A percentile compares a stretch with the other conserved stretches of the same genome.
Evolutionary conservation across 2,113 vertebrate species (phyloP).

Genomic region (Ovibos moschatus): DNA sequence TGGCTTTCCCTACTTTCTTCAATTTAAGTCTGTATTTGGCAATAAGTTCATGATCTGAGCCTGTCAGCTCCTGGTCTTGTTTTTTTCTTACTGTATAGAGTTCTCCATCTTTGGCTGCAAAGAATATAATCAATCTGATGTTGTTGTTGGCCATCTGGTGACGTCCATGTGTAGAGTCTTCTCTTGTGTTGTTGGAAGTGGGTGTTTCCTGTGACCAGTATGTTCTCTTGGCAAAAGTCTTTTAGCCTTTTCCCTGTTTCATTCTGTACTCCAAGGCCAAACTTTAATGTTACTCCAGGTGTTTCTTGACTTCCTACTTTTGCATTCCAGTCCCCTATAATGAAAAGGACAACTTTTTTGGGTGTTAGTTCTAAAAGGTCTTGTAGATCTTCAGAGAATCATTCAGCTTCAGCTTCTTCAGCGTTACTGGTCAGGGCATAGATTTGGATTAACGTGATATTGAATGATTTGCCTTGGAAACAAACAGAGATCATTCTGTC

Average conservation of each 20-base stretch:
- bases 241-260: not conserved
- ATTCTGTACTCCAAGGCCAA: not conserved
- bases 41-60: not conserved
- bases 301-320: not conserved
- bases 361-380: not conserved
- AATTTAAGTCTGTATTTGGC: not conserved
- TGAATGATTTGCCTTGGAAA: not conserved
- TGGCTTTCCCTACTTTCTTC: not conserved
- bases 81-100: not conserved
- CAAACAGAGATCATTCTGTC: not conserved
- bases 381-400: not conserved
- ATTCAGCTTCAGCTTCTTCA: not conserved
- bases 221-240: rapidly evolving
- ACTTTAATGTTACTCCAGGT: not conserved
- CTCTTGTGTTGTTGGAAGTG: not conserved
- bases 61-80: not conserved
- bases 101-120: not conserved
- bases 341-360: not conserved
- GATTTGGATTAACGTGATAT: not conserved
- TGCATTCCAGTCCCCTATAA: not conserved
- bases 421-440: rapidly evolving
- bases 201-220: not conserved
- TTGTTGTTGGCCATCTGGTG: not conserved
- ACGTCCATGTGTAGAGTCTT: not conserved
- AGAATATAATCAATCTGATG: not conserved